Evolutionary conservation across 2,797 vertebrate species (phyloP).

Genomic region (Coccyzus lansbergi): DNA sequence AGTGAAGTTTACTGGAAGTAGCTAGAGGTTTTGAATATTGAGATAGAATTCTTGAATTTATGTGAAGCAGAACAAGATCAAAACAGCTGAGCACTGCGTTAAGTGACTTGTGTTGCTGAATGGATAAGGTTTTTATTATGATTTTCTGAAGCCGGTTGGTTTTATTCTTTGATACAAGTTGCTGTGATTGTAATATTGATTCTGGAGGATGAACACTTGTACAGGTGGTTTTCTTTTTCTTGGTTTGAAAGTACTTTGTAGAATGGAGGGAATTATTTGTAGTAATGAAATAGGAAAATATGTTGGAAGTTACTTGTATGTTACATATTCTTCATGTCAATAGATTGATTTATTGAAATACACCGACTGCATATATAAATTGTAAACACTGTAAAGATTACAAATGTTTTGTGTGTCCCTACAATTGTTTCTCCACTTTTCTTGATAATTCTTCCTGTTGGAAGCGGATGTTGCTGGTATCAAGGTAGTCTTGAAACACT

Average conservation of each 20-base stretch:
- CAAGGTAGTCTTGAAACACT: not conserved
- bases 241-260: not conserved
- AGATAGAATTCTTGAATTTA: not conserved
- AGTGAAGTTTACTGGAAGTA: not conserved
- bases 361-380: not conserved
- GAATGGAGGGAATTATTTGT: not conserved
- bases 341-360: not conserved
- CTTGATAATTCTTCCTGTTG: not conserved
- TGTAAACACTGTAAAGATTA: not conserved
- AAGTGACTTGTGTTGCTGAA: not conserved
- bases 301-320: not conserved
- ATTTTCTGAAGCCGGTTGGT: not conserved
- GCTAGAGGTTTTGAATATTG: not conserved
- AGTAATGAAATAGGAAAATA: not conserved
- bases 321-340: not conserved
- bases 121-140: not conserved
- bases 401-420: not conserved
- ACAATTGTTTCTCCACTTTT: not conserved
- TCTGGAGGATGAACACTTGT: not conserved
- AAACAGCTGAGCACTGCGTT: not conserved
- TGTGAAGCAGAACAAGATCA: not conserved
- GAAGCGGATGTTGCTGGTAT: not conserved
- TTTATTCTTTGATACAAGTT: not conserved
- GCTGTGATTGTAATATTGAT: not conserved
- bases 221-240: not conserved